Percentiles rank a stretch among this genome's conserved stretches.
phyloP scores from a whole-genome alignment of 1,140 invertebrate genomes.

The Dinoponera quadriceps region DNA sequence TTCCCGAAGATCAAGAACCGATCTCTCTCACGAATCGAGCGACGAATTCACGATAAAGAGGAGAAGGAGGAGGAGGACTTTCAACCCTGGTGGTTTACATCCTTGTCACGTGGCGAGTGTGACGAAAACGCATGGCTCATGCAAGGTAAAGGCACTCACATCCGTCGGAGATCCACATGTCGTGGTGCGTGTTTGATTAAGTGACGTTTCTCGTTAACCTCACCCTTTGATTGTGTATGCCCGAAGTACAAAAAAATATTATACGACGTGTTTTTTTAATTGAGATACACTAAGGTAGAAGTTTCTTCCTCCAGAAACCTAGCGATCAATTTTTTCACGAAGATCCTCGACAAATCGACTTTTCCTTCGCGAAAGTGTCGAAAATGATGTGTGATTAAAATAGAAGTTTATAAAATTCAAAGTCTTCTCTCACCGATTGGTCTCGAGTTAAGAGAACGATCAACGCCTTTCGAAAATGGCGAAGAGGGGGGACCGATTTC shows the following conservation, averaged over 20 bases:
- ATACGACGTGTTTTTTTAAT: too few species aligned
- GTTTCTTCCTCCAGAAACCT: background rate
- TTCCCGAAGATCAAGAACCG: slow-evolving; percentile 9
- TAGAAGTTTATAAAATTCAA: slow-evolving; percentile 10
- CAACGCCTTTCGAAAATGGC: too few species aligned
- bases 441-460: too few species aligned
- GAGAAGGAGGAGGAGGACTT: background rate
- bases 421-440: background rate
- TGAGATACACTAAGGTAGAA: background rate
- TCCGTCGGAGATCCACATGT: background rate
- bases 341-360: background rate
- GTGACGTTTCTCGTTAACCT: background rate
- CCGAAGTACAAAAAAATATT: background rate
- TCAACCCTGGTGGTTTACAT: background rate
- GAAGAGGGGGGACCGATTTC: too few species aligned
- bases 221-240: background rate
- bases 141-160: slow-evolving; percentile 57
- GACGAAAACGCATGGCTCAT: slow-evolving; percentile 65
- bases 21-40: background rate
- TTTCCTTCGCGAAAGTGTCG: background rate
- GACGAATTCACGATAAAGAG: background rate
- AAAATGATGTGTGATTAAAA: background rate
- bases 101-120: slow-evolving; percentile 63
- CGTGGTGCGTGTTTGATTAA: background rate
- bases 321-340: background rate